Evolutionary conservation across 1,140 invertebrate genomes (phyloP).

Genomic region (Neodiprion pinetum): DNA sequence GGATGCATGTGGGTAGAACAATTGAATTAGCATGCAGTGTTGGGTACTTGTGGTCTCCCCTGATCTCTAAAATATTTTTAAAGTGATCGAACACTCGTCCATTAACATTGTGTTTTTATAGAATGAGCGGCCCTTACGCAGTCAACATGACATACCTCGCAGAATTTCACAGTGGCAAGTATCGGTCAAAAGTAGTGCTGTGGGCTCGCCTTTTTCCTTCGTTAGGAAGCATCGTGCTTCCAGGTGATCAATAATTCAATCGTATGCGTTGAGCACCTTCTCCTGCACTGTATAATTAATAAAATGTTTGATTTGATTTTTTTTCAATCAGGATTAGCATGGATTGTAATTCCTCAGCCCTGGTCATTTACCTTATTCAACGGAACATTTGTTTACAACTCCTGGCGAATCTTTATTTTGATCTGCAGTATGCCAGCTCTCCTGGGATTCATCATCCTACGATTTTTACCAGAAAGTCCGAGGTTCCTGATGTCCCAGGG

Average conservation of each 20-base stretch:
- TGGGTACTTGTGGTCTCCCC: background rate
- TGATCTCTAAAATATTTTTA: slow-evolving; percentile 12
- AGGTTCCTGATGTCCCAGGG: slow-evolving; percentile 77
- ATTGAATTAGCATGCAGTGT: too few species aligned
- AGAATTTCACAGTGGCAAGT: slow-evolving; percentile 68
- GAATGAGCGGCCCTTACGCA: slow-evolving; percentile 73
- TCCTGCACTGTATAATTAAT: slow-evolving; percentile 13
- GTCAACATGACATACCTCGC: slow-evolving; percentile 71
- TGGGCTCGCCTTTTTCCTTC: background rate
- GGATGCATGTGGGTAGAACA: slow-evolving; percentile 72
- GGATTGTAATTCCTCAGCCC: slow-evolving; percentile 67
- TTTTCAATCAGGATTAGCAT: slow-evolving; percentile 65
- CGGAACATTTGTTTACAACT: slow-evolving; percentile 55
- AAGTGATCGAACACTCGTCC: background rate
- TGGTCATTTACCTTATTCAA: slow-evolving; percentile 9
- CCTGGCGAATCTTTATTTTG: slow-evolving; percentile 77
- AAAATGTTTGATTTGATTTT: slow-evolving; percentile 12
- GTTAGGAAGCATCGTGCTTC: background rate
- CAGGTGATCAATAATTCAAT: background rate
- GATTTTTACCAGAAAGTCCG: slow-evolving; percentile 77
- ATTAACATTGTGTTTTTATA: slow-evolving; percentile 37
- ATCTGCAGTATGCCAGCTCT: slow-evolving; percentile 68
- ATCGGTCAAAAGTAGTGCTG: slow-evolving; percentile 59
- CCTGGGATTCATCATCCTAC: slow-evolving; percentile 64
- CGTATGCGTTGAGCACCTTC: background rate